phyloP scores from a whole-genome alignment of 2,113 vertebrate species.

The Plestiodon gilberti region DNA sequence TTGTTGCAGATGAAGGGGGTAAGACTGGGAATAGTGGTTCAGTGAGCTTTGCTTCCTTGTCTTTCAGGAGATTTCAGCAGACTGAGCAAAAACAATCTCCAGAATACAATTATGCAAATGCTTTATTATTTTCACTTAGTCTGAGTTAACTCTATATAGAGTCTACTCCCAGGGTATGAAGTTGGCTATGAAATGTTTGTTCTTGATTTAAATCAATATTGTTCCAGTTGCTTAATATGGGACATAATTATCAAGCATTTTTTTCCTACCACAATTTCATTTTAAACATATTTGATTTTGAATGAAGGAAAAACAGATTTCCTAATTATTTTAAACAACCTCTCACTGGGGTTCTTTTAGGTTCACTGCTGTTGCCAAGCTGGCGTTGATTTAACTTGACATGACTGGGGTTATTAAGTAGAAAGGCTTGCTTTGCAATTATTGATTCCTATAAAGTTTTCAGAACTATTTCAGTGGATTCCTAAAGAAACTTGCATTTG shows the following conservation, averaged over 20 bases:
- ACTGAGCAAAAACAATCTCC: slow-evolving; percentile 45
- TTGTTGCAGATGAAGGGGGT: slow-evolving; percentile 50
- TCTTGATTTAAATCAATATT: slow-evolving; percentile 34
- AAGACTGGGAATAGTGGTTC: slow-evolving; percentile 53
- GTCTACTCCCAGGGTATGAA: slow-evolving; percentile 40
- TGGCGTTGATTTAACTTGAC: background rate
- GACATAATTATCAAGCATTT: slow-evolving; percentile 30
- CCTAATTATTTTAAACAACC: background rate
- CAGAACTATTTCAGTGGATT: background rate
- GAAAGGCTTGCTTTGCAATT: background rate
- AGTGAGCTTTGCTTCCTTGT: slow-evolving; percentile 24
- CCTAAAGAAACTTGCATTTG: background rate
- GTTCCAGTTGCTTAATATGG: slow-evolving; percentile 30
- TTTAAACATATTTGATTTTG: slow-evolving; percentile 33
- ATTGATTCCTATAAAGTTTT: background rate
- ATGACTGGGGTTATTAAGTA: background rate
- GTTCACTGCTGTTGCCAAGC: background rate
- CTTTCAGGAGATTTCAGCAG: slow-evolving; percentile 59
- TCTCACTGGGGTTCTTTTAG: background rate
- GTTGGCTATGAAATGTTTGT: slow-evolving; percentile 22
- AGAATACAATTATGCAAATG: slow-evolving; percentile 65
- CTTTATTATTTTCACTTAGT: slow-evolving; percentile 56
- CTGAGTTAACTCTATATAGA: slow-evolving; percentile 51
- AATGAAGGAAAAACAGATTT: background rate
- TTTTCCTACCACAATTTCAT: slow-evolving; percentile 8